These are phyloP conservation scores for Coptodon bakossiorum DNA, from an alignment of 2,113 vertebrate genomes.

Conservation along the genomic window DNA sequence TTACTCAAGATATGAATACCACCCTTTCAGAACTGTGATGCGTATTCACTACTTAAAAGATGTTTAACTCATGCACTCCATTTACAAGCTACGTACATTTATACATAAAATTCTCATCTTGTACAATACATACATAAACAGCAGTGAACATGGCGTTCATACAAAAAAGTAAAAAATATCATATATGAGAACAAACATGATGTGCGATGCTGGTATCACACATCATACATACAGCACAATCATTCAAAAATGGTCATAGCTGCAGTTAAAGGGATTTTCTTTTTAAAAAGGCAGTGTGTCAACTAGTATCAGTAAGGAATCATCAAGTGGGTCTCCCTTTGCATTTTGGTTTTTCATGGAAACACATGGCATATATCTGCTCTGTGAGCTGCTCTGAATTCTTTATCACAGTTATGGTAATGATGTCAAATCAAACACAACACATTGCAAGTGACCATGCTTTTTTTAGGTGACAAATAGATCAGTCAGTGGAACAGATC, in stretches of 20 bases:
- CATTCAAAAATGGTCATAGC: constrained; percentile 17
- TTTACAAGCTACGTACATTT: constrained; percentile 32
- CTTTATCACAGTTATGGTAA: constrained; percentile 56
- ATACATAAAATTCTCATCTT: constrained; percentile 32
- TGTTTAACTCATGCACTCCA: constrained; percentile 11
- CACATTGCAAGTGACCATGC: constrained; percentile 27
- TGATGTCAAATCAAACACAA: constrained; percentile 45
- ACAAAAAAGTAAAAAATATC: constrained; percentile 10
- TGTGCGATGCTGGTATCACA: not conserved
- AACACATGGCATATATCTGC: constrained; percentile 47
- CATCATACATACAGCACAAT: not conserved
- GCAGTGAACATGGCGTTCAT: not conserved
- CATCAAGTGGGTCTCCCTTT: constrained; percentile 54
- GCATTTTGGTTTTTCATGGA: constrained; percentile 52
- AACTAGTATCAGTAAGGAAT: constrained; percentile 67
- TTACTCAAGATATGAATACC: not conserved
- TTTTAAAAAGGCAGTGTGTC: constrained; percentile 56
- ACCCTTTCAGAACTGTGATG: not conserved
- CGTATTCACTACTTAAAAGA: not conserved
- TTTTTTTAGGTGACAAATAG: constrained; percentile 37
- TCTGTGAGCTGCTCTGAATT: constrained; percentile 69
- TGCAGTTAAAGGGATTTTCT: constrained; percentile 25
- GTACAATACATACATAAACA: constrained; percentile 51
- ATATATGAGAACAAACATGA: constrained; percentile 4
- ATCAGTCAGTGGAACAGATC: constrained; percentile 26